Percentiles rank a stretch among this genome's conserved stretches.
phyloP scores from a whole-genome alignment of 1,140 invertebrate species.

The Dreissena polymorpha region DNA sequence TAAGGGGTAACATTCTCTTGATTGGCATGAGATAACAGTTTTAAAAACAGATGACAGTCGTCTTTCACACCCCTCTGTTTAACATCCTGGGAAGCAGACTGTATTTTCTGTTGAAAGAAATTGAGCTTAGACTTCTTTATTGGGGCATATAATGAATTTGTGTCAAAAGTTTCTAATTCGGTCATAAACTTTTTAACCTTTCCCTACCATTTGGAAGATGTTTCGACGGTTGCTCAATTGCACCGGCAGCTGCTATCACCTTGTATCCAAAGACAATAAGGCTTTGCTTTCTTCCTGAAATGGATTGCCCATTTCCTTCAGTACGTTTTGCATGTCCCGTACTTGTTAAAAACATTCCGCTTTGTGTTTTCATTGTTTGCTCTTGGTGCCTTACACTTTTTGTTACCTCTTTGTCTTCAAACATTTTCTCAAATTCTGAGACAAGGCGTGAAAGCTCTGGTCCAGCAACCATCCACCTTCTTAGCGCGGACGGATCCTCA shows the following conservation, averaged over 20 bases:
- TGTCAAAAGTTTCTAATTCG: not conserved
- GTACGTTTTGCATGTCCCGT: constrained; percentile 9
- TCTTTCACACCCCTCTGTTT: constrained; percentile 32
- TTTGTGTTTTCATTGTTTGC: constrained; percentile 34
- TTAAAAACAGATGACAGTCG: no score
- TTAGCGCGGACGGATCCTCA: constrained; percentile 55
- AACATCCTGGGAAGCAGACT: not conserved
- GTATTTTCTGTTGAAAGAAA: constrained; percentile 40
- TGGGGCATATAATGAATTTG: constrained; percentile 33
- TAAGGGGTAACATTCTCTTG: no score
- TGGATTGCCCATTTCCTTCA: constrained; percentile 50
- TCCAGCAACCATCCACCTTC: constrained; percentile 60
- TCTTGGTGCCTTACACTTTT: constrained; percentile 24
- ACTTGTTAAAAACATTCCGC: constrained; percentile 50
- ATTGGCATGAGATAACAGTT: no score
- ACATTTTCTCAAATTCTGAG: constrained; percentile 55
- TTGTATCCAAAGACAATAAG: constrained; percentile 54
- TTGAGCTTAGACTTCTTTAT: constrained; percentile 53
- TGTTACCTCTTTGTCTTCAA: not conserved
- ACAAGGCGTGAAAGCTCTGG: constrained; percentile 59
- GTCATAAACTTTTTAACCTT: constrained; percentile 35
- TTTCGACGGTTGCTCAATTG: not conserved
- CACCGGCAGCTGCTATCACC: constrained; percentile 35
- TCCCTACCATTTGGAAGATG: constrained; percentile 34
- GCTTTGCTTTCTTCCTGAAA: constrained; percentile 51